Percentiles rank a stretch among this genome's conserved stretches.
Evolutionary conservation across 2,113 vertebrate species (phyloP).

Genomic region (Panthera leo): DNA sequence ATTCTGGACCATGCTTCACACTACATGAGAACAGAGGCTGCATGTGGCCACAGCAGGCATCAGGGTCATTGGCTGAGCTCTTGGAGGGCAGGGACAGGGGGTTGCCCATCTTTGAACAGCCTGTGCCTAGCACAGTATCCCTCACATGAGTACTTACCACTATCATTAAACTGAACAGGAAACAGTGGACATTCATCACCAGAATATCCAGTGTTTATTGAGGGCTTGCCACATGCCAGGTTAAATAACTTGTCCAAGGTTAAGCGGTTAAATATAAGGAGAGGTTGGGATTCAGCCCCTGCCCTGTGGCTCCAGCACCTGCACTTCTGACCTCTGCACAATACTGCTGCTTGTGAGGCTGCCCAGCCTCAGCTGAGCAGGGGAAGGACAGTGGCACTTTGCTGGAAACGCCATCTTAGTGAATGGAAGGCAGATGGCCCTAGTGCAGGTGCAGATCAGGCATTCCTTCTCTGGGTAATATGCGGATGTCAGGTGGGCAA

Average conservation of each 20-base stretch:
- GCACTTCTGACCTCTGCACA: background rate
- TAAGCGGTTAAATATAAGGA: background rate
- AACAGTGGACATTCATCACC: background rate
- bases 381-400: background rate
- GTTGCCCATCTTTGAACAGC: background rate
- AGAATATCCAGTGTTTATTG: background rate
- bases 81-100: background rate
- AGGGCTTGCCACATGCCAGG: background rate
- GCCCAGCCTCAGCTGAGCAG: too few species aligned
- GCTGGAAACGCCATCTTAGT: background rate
- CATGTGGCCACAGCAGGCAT: background rate
- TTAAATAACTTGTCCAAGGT: background rate
- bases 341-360: accelerated
- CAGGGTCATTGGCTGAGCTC: too few species aligned
- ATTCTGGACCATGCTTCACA: background rate
- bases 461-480: background rate
- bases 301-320: background rate
- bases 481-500: background rate
- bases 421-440: background rate
- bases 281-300: background rate
- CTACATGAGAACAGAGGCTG: background rate
- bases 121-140: background rate
- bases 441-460: background rate
- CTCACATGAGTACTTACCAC: background rate
- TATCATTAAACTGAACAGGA: background rate